Evolutionary conservation across 2,888 invertebrate species (phyloP), one percentile per base, ranked within the genome.

Genomic region (Hydropsyche betteni): DNA sequence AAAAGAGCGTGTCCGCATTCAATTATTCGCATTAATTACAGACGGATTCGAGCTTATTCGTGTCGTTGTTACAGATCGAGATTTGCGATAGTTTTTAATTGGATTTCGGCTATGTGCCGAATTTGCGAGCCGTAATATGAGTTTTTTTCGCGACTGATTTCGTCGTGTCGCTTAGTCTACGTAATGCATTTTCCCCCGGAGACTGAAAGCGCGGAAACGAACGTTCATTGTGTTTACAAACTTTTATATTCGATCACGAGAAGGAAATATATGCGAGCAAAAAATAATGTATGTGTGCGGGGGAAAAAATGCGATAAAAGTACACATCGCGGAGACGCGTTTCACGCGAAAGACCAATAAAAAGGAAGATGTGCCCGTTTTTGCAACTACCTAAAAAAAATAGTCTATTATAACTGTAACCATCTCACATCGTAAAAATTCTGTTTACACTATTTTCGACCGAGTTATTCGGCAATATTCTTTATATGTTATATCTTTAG

Each of bases 371-470:
- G 8, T 58, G 14, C 14, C 24, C 58, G 58, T 58, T 58, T 58
- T 58, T 24, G 14, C 24, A 24, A 24, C 24, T 53, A 16, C 53
- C 58, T 16, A 24, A 55, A 55, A 55, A 53, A 55, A 55, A 55
- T 61, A 24, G 4, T 24, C 64, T 34, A 64, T 64, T 64, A 64
- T 64, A 64, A 64, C 64, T 33, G 64, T 64, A 64, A 64, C 64
- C 36, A 36, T 34, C 64, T 64, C 64, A 64, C 64, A 64, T 64
- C 64, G 36, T 64, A 64, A 64, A 64, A 36, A 64, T 64, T 64
- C 64, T 64, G 64, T 64, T 64, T 64, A 64, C 36, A 64, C 64
- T 33, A 24, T 64, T 36, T 24, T n/a, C 36, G n/a, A 34, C 12
- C 33, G 64, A 64, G 64, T 64, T 64, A 64, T 64, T 64, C 34